Percentiles rank a stretch among this genome's conserved stretches.
phyloP scores from a whole-genome alignment of 2,113 vertebrate genomes.

The Neodontobutis hainanensis region DNA sequence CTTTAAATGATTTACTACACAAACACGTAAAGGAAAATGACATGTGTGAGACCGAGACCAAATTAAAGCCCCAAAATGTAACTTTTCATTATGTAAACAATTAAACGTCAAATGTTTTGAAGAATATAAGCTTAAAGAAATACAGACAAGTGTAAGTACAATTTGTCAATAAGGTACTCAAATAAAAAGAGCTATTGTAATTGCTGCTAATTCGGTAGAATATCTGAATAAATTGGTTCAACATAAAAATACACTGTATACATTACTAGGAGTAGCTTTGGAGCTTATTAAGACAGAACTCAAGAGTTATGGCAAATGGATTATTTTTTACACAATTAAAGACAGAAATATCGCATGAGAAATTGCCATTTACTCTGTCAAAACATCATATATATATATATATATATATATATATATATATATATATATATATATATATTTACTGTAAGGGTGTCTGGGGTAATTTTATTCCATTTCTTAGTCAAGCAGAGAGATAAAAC shows the following conservation, averaged over 20 bases:
- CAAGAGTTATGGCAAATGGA: slow-evolving; percentile 37
- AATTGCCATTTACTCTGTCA: slow-evolving; percentile 18
- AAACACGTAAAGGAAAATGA: no score
- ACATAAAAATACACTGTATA: slow-evolving; percentile 42
- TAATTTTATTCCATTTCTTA: slow-evolving; percentile 45
- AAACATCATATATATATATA: slow-evolving; percentile 21
- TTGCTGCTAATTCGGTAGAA: no score
- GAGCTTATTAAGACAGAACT: slow-evolving; percentile 26
- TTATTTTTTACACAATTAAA: slow-evolving; percentile 35
- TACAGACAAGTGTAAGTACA: no score
- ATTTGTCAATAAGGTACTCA: no score
- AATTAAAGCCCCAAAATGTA: background rate
- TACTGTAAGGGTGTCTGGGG: slow-evolving; percentile 40
- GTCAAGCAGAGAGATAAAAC: slow-evolving; percentile 51
- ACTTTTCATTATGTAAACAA: slow-evolving; percentile 33
- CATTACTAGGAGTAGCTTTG: slow-evolving; percentile 37
- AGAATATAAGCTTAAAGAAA: no score
- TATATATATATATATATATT: slow-evolving; percentile 23
- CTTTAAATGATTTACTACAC: no score
- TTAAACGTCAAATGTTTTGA: no score
- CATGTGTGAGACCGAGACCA: no score
- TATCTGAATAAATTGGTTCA: slow-evolving; percentile 16
- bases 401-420: no score
- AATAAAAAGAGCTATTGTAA: no score
- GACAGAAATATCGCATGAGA: slow-evolving; percentile 26